Base-by-base conservation (phyloP, 2,888 invertebrate species). In the Tortrix viridana region DNA sequence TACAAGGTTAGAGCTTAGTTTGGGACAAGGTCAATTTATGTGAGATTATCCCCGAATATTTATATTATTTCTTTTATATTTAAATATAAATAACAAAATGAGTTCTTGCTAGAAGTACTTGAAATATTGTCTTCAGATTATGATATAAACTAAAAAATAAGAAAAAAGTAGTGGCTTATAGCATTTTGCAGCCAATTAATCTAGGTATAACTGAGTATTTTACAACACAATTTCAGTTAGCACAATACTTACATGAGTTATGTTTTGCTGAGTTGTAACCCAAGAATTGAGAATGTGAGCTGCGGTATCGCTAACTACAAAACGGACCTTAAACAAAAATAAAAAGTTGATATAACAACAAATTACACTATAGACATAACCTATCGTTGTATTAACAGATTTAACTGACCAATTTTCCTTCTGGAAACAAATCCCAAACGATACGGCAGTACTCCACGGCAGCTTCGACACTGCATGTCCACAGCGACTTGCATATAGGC, bases 401-500 rank as follows among this genome's bases (percentile, higher is more conserved):
- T 14, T 50, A 47, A 65, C 86, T 82, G 92, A 97, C 97, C 86
- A 97, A 86, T 93, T 98, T 97, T 65, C 96, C 96, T 65, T 95
- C 94, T 0, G 98, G 98, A 92, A 98, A 99, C n/a, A 99, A 92
- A 87, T 99, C 99, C 97, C 98, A 98, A 0, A 98, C 97, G 72
- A 99, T 97, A 22, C 99, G 94, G 75, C 98, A 98, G 81, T 99
- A 99, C 86, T 99, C 99, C 65, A 99, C 94, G 0, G 98, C 96
- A 1, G 98, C 96, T 92, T 99, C 99, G 0, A 99, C 97, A 70
- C 97, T 96, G 77, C 97, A 98, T 0, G 98, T 99, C 99, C 99
- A 99, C 58, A 99, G 84, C 0, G 97, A 96, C 87, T 99, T 99
- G 67, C 95, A 95, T 66, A 99, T 96, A 1, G 98, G 97, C 5